Conservation (phyloP, 2,888 invertebrate species). For the Cyrtodaria siliqua region DNA sequence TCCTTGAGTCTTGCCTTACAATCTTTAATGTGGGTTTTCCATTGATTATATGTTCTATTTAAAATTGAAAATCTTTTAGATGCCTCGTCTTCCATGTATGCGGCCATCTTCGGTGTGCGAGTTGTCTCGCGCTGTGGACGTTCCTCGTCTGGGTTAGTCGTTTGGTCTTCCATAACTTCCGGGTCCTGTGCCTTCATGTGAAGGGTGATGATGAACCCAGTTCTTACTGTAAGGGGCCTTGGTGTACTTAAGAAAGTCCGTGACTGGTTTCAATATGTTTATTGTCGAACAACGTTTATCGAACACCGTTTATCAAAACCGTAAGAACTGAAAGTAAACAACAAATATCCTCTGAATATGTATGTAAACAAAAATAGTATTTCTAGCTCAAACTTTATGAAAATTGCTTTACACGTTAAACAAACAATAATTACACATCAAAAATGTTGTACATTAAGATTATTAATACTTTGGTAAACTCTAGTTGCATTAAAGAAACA, state of each 20-base stretch:
- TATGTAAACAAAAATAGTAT: background rate
- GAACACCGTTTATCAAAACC: too few relatives aligned
- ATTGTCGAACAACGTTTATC: too few relatives aligned
- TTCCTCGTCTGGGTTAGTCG: too few relatives aligned
- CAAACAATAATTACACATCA: background rate
- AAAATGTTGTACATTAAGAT: background rate
- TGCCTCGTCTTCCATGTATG: background rate
- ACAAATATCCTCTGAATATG: background rate
- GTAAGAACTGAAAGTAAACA: background rate
- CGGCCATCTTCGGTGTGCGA: background rate
- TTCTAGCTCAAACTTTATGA: too few relatives aligned
- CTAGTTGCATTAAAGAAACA: too few relatives aligned
- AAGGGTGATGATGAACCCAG: background rate
- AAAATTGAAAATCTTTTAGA: background rate
- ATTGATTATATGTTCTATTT: slow-evolving; percentile 1
- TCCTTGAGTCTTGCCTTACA: background rate
- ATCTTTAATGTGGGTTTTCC: background rate
- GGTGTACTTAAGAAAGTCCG: background rate
- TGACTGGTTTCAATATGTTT: background rate
- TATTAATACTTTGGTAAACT: background rate
- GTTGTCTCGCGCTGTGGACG: background rate
- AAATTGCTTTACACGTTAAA: background rate
- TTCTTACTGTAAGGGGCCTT: slow-evolving; percentile 10
- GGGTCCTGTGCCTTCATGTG: background rate
- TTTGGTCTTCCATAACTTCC: background rate